Base-by-base conservation (phyloP, 2,888 invertebrate species). In the Tiliacea citrago region DNA sequence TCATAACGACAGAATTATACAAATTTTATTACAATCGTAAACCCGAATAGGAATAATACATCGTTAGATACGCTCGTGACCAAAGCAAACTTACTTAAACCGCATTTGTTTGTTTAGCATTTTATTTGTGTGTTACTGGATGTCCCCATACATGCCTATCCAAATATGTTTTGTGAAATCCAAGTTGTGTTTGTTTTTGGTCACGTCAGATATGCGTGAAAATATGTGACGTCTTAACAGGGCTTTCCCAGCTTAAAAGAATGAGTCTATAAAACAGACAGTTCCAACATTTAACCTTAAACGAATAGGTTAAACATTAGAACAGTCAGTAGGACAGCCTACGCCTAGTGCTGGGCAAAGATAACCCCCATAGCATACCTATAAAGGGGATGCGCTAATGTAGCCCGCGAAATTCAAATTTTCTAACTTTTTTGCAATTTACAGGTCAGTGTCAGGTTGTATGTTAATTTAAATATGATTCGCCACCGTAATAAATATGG, bases 11-110 rank as follows among this genome's bases (percentile, higher is more conserved):
- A 21, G 29, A 58, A 83, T 83, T 68, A 83, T 73, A 79, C 79
- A 79, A 42, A 69, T 69, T 81, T 62, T 72, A 80, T 75, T 61
- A 66, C 61, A 42, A 39, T 69, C 76, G 70, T 80, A 73, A 70
- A 74, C 63, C 35, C 69, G 47, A 74, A 45, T 67, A 51, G 65
- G 53, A 68, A 79, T 67, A 72, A 67, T 61, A 53, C 47, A 29
- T 70, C 45, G 12, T 68, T 45, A 62, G 80, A 69, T 21, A 62
- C 61, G 68, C 68, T 62, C 66, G 75, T 72, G 80, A 75, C 68
- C 49, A 75, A 79, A 79, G 75, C 80, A 75, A 73, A 72, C 51
- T 35, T 68, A 68, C 24, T 68, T 58, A 49, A 39, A 57, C 39
- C 4, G n/a, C 29, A 51, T 62, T 73, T 69, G 73, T 82, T 81